Evolutionary conservation across 2,888 invertebrate genomes (phyloP), one percentile per base, ranked within the genome.

Genomic region (Leptinotarsa peninsularis): DNA sequence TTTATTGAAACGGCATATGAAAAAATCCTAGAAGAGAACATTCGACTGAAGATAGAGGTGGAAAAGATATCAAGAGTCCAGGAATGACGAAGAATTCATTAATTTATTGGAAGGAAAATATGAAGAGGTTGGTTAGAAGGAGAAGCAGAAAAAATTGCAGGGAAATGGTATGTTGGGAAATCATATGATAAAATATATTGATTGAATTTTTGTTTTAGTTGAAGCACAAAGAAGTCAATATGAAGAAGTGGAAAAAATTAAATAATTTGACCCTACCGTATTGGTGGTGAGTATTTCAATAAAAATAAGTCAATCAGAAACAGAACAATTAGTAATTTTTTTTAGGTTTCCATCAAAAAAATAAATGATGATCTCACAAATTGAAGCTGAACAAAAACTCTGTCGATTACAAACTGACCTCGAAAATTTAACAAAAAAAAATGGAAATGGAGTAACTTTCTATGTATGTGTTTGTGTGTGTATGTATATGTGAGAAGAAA

Each of bases 101-200:
- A 78, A 83, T 71, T 80, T 87, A 17, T 72, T 87, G 70, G 84
- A 84, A 77, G 85, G 86, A 77, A 85, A 87, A 63, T 83, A 81
- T 27, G 84, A 82, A 23, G 85, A 85, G 21, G 83, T 78, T 54
- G 83, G 83, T 18, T 81, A 82, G 21, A 14, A 89, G 89, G 77
- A 81, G 90, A 76, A 90, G 89, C 88, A 89, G 72, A 91, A 92
- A 74, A 89, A 93, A 4, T 89, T 91, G 72, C 89, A 89, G 21
- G 91, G 91, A 80, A 95, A 95, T 88, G 88, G 95, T 84, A 95
- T 88, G 88, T 95, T 84, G 93, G 93, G 84, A 91, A 93, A 87
- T 93, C 95, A 91, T 95, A 95, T 86, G 90, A 91, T 70, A 94
- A 94, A 91, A 94, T 95, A 94, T 43, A 52, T 68, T 60, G 17